Conservation (phyloP, 1,140 invertebrate species). For the Drosophila arawakana region DNA sequence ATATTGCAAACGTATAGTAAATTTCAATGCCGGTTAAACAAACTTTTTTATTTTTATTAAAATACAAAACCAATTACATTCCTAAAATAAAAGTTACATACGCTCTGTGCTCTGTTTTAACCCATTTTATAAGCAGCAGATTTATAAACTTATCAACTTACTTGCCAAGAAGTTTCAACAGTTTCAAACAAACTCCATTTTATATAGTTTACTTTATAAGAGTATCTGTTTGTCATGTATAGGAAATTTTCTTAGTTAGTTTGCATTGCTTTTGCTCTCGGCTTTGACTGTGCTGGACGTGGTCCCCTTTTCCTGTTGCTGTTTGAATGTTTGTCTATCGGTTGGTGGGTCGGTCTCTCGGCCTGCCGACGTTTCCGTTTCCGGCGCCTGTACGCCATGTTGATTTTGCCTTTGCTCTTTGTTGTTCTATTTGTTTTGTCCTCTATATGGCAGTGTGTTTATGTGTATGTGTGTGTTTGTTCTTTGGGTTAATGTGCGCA, state of each 20-base stretch:
- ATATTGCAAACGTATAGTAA: too few relatives aligned
- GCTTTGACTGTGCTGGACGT: background rate
- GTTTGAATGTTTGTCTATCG: conserved; percentile 67
- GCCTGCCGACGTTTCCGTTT: conserved; percentile 76
- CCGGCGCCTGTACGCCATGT: conserved; percentile 74
- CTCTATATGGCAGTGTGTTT: conserved; percentile 12
- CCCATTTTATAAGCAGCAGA: too few relatives aligned
- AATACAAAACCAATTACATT: too few relatives aligned
- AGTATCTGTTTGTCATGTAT: conserved; percentile 8
- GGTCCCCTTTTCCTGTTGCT: conserved; percentile 30
- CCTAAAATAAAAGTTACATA: too few relatives aligned
- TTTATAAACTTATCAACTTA: too few relatives aligned
- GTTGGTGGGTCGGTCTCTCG: conserved; percentile 54
- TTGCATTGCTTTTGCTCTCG: conserved; percentile 26
- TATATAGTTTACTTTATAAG: background rate
- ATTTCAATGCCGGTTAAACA: too few relatives aligned
- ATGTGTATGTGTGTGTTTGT: conserved; percentile 40
- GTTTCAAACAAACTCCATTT: background rate
- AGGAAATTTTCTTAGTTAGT: conserved; percentile 13
- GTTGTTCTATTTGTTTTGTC: conserved; percentile 59
- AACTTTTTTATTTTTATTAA: too few relatives aligned
- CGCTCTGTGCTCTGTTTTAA: too few relatives aligned
- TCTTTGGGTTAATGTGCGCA: conserved; percentile 76
- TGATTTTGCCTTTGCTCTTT: conserved; percentile 64
- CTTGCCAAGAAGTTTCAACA: too few relatives aligned